Evolutionary conservation across 2,113 vertebrate genomes (phyloP).

Genomic region (Anguilla rostrata): DNA sequence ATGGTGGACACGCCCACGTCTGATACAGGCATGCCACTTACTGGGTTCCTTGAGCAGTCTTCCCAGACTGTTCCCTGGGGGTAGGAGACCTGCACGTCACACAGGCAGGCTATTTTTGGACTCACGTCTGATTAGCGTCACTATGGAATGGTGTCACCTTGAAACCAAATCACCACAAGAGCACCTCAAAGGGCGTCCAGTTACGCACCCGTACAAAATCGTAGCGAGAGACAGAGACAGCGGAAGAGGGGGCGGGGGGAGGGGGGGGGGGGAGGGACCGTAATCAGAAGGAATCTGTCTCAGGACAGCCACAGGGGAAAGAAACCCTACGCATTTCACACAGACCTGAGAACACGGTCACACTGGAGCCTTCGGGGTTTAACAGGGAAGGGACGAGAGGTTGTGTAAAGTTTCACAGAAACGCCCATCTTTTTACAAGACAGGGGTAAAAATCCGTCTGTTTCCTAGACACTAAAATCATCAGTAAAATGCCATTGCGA

Average conservation of each 20-base stretch:
- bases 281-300: too few species aligned
- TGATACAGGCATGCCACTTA: background rate
- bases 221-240: background rate
- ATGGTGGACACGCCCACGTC: background rate
- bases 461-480: too few species aligned
- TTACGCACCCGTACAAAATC: background rate
- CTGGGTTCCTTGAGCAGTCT: background rate
- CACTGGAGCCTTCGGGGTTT: background rate
- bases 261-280: background rate
- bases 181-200: background rate
- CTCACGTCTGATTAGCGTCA: background rate
- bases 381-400: background rate
- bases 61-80: background rate
- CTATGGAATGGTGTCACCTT: conserved; percentile 26
- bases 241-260: background rate
- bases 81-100: too few species aligned
- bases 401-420: background rate
- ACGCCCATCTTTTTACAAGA: too few species aligned
- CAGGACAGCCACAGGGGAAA: background rate
- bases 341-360: background rate
- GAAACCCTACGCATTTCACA: conserved; percentile 16
- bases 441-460: too few species aligned
- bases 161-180: background rate
- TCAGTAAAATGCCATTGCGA: too few species aligned
- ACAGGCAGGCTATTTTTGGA: conserved; percentile 34